Conservation (phyloP, 2,797 vertebrate species). For the Alcedo atthis region DNA sequence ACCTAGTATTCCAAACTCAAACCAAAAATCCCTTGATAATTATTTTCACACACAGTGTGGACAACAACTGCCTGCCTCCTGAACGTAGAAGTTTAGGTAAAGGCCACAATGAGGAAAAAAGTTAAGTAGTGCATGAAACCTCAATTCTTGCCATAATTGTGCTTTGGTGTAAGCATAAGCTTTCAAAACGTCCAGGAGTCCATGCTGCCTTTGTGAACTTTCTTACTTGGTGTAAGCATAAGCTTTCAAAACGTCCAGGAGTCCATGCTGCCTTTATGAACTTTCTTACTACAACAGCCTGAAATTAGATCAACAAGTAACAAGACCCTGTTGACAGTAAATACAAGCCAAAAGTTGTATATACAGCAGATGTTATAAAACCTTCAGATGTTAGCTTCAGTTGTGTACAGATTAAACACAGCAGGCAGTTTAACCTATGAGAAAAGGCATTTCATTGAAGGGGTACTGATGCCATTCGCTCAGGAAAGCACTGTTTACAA, state of each 20-base stretch:
- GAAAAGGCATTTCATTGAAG: background rate
- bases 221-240: background rate
- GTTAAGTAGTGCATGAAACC: background rate
- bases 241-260: too few species aligned
- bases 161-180: background rate
- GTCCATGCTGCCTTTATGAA: background rate
- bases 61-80: background rate
- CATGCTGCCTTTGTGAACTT: background rate
- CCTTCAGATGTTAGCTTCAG: slow-evolving; percentile 10
- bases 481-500: background rate
- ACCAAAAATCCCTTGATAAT: background rate
- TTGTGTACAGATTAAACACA: background rate
- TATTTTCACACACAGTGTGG: background rate
- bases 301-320: slow-evolving; percentile 24
- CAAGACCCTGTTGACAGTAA: slow-evolving; percentile 14
- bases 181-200: background rate
- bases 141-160: background rate
- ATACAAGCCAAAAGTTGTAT: background rate
- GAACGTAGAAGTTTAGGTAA: background rate
- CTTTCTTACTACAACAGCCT: background rate
- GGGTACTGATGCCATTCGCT: background rate
- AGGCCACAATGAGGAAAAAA: background rate
- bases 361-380: slow-evolving; percentile 7
- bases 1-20: background rate
- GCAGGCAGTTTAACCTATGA: background rate